Evolutionary conservation across 2,888 invertebrate genomes (phyloP).

Genomic region (Gortyna flavago): DNA sequence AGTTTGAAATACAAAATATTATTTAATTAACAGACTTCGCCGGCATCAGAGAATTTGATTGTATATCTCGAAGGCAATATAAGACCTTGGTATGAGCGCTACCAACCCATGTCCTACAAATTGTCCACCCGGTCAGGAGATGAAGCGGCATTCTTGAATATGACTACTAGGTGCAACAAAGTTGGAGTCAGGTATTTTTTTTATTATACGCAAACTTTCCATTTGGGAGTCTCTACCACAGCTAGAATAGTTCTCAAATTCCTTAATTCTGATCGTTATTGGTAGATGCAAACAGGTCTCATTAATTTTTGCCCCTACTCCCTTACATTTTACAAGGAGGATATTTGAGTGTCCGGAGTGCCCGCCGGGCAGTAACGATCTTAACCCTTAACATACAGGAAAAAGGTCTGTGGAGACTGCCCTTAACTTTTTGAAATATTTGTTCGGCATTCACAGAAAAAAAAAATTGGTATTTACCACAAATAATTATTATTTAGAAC

Average conservation of each 20-base stretch:
- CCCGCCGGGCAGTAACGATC: too few relatives aligned
- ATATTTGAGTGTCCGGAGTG: background rate
- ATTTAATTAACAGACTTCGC: conserved; percentile 90
- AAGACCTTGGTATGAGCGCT: conserved; percentile 96
- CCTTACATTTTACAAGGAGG: too few relatives aligned
- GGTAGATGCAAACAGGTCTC: background rate
- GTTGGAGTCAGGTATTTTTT: conserved; percentile 92
- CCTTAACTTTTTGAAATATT: too few relatives aligned
- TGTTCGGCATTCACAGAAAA: too few relatives aligned
- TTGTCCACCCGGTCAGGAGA: conserved; percentile 93
- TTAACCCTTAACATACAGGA: too few relatives aligned
- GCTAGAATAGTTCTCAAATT: background rate
- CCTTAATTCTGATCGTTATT: background rate
- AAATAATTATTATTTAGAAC: too few relatives aligned
- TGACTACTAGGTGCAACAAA: conserved; percentile 94
- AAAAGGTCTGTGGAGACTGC: too few relatives aligned
- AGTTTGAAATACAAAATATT: background rate
- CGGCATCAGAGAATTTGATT: conserved; percentile 92
- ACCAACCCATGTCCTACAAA: conserved; percentile 95
- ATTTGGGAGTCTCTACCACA: background rate
- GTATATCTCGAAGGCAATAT: conserved; percentile 85
- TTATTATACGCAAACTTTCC: background rate
- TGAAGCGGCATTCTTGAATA: conserved; percentile 92
- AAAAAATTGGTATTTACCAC: too few relatives aligned
- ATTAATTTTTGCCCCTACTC: background rate